Base-by-base conservation (phyloP, 2,888 invertebrate genomes). In the Amiota communis region DNA sequence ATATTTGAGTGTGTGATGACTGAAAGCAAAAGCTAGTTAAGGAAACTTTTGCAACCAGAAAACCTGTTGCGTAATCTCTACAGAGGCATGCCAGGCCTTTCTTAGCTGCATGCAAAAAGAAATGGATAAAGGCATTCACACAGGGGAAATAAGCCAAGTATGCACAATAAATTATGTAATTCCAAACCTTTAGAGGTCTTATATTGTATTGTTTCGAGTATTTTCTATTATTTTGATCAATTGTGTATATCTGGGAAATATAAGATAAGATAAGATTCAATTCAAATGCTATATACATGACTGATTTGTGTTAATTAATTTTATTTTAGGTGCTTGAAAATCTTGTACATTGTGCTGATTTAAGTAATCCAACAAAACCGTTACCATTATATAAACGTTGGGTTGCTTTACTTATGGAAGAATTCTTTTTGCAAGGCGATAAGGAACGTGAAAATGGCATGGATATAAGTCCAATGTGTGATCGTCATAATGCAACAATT, bases 391-490 rank as follows among this genome's bases (percentile, higher is more conserved):
- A 99, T 90, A 94, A 95, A 87, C 93, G 95, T 83, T 99, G 99
- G 99, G 98, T 98, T 75, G 93, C 94, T 72, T 92, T 97, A 76
- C 93, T 99, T 64, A 98, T 99, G 97, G 98, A 98, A 89, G 99
- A 99, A 90, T 99, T 99, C 93, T 99, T 98, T 93, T 94, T 95
- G 83, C 99, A 99, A 91, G 99, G 99, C 72, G 99, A 99, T 89
- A 94, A 95, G 80, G 99, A 99, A 90, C 93, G 97, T 80, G 97
- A 98, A 83, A 95, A 95, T 81, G 97, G 97, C 83, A 94, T 99
- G 93, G 98, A 99, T 87, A 97, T 99, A 81, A 98, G 98, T 90
- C 98, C 99, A 36, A 99, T 99, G 99, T 99, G 99, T 91, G 99
- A 99, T 91, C 93, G 98, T 81, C 95, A 96, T 88, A 98, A 97